A percentile compares a stretch with the other conserved stretches of the same genome.
Conservation (phyloP, 1,140 invertebrate genomes). For the Laodelphax striatellus region DNA sequence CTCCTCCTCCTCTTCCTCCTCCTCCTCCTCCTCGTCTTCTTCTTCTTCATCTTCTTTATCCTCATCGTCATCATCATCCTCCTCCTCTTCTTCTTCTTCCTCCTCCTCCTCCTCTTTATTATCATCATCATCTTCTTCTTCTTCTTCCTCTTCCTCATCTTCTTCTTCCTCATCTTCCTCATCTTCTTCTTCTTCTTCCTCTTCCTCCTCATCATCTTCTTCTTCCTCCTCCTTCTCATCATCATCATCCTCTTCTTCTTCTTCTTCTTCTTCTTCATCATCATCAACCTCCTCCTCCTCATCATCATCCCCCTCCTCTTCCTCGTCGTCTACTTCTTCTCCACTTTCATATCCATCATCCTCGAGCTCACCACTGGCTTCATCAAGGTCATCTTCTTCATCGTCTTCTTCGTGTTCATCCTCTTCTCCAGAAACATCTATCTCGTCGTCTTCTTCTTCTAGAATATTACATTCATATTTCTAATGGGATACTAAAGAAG, state of each 20-base stretch:
- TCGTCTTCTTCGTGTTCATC: constrained; percentile 2
- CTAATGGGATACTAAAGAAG: too few relatives aligned
- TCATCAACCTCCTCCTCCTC: constrained; percentile 2
- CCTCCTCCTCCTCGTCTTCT: not conserved
- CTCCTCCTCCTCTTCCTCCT: constrained; percentile 5
- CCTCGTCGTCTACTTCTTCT: constrained; percentile 2
- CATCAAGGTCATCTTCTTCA: constrained; percentile 1
- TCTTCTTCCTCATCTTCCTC: not conserved
- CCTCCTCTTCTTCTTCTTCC: constrained; percentile 6
- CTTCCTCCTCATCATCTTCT: not conserved
- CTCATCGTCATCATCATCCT: not conserved
- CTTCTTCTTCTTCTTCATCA: constrained; percentile 1
- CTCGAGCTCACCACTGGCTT: not conserved
- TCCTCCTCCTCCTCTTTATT: constrained; percentile 1
- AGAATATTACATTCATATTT: constrained; percentile 17
- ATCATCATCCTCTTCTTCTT: not conserved
- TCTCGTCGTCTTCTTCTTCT: constrained; percentile 1
- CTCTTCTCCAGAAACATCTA: not conserved
- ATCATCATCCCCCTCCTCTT: not conserved
- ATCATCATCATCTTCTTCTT: not conserved
- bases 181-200: constrained; percentile 1
- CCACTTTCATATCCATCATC: constrained; percentile 5
- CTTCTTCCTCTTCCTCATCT: not conserved
- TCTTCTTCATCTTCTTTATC: constrained; percentile 4
- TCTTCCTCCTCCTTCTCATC: constrained; percentile 1